Base-by-base conservation (phyloP, 2,888 invertebrate genomes). In the Dexiosoma caninum region DNA sequence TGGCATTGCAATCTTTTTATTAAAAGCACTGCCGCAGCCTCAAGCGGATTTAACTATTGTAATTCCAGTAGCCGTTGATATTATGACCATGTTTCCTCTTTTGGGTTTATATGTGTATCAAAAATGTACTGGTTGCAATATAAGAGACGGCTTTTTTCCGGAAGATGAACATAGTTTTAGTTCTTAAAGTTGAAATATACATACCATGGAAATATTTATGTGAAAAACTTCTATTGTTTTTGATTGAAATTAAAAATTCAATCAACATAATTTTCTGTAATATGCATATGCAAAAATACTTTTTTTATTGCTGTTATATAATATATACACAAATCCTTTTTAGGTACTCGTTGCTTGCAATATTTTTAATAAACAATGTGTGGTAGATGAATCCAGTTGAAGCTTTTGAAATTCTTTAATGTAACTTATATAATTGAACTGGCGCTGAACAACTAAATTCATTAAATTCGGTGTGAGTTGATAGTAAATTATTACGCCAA, bases 71-170 rank as follows among this genome's bases (percentile, higher is more conserved):
- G 93, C 96, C 2, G 95, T 96, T 19, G 97, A 98, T 16, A 94
- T 97, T 53, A 97, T 98, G 96, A 98, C 98, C 0, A 98, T 98
- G 0, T 88, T 97, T 23, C 98, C 98, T 0, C 92, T 98, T 86
- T 90, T 93, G 12, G 87, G 92, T 42, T 90, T 94, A 66, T 93
- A 90, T 86, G 87, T 93, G 1, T 89, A 86, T 70, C 86, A 88
- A 19, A 86, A 87, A 44, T 83, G 83, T 42, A 78, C 49, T 2
- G 83, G 74, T 5, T 81, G 83, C 35, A 77, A 71, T 49, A 72
- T 84, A 5, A 84, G 83, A 37, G 81, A 84, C 9, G 85, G 84
- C 7, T 1, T 67, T 32, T 23, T 72, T 12, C 4, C 62, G 1
- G 82, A 27, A 27, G 6, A 27, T 27, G 3, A 27, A 27, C 27